phyloP scores from a whole-genome alignment of 1,140 invertebrate species.

The Aphis craccivora region DNA sequence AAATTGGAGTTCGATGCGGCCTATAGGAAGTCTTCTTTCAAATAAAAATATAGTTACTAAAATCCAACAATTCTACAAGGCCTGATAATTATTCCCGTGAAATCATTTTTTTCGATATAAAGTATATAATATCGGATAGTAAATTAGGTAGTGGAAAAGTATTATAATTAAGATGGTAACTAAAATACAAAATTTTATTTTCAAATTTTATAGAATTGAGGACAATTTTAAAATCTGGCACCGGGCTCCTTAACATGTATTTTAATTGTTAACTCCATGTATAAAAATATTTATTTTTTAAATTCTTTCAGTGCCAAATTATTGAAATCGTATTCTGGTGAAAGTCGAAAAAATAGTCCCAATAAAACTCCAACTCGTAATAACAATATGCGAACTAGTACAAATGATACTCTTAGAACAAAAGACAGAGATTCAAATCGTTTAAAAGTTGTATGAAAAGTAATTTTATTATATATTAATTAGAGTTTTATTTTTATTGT shows the following conservation, averaged over 20 bases:
- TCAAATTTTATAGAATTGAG: too few relatives aligned
- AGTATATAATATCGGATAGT: too few relatives aligned
- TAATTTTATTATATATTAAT: neutral
- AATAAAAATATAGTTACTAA: too few relatives aligned
- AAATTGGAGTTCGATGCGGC: too few relatives aligned
- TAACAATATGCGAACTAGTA: slow-evolving; percentile 35
- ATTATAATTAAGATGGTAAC: too few relatives aligned
- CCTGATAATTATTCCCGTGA: too few relatives aligned
- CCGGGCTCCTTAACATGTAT: neutral
- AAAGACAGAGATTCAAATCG: slow-evolving; percentile 9
- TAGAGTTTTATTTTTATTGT: neutral
- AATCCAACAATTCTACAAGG: too few relatives aligned
- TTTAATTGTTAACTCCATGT: neutral
- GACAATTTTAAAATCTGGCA: too few relatives aligned
- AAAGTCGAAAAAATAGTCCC: slow-evolving; percentile 52
- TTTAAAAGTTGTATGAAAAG: slow-evolving; percentile 31
- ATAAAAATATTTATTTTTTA: neutral
- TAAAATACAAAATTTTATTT: too few relatives aligned
- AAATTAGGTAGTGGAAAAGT: too few relatives aligned
- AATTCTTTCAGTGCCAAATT: slow-evolving; percentile 28
- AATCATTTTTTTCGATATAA: too few relatives aligned
- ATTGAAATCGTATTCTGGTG: slow-evolving; percentile 49
- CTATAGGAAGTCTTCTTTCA: too few relatives aligned
- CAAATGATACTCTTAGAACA: neutral
- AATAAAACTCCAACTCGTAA: slow-evolving; percentile 53